Evolutionary conservation across 2,113 vertebrate species (phyloP).

Genomic region (Gambusia affinis): DNA sequence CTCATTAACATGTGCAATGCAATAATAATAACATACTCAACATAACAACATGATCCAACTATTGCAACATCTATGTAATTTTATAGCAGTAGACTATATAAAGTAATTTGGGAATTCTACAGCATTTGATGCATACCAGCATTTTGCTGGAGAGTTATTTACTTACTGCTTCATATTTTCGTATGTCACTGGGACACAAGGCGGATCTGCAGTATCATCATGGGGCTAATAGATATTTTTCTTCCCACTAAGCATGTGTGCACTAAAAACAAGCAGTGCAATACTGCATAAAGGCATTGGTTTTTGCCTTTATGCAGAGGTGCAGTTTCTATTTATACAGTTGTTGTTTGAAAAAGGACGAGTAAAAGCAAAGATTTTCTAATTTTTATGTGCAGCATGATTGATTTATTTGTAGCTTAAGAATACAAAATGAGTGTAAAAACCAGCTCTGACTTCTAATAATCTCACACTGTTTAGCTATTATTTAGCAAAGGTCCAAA

Average conservation of each 20-base stretch:
- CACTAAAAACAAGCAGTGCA: neutral
- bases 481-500: slow-evolving; percentile 17
- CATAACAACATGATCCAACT: neutral
- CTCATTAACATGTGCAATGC: too few species aligned
- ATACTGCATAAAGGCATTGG: neutral
- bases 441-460: slow-evolving; percentile 1
- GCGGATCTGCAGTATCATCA: neutral
- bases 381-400: slow-evolving; percentile 2
- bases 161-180: neutral
- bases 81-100: neutral
- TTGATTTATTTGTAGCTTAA: neutral
- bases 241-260: neutral
- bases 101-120: neutral
- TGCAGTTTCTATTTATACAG: neutral
- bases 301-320: neutral
- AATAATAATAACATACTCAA: too few species aligned
- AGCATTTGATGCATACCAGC: neutral
- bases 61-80: neutral
- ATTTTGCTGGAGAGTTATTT: neutral
- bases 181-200: neutral
- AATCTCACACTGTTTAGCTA: slow-evolving; percentile 6
- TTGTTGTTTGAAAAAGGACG: neutral
- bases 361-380: neutral
- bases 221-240: neutral
- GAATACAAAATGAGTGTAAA: neutral